phyloP scores from a whole-genome alignment of 2,113 vertebrate species.

The Tringa solitaria region DNA sequence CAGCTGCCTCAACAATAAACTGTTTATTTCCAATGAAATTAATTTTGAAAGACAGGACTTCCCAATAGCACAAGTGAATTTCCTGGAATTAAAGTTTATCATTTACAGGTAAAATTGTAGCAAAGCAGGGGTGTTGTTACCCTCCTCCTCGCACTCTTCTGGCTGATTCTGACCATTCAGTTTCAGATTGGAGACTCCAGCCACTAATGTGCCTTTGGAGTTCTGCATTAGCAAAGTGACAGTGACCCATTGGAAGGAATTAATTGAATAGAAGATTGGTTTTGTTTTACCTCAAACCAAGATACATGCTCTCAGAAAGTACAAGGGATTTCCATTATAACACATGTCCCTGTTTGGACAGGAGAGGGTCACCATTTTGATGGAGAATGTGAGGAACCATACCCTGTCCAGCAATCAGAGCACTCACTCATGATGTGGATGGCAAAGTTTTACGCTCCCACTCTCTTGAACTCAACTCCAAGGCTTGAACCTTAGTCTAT shows the following conservation, averaged over 20 bases:
- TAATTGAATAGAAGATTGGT: neutral
- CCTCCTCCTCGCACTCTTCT: neutral
- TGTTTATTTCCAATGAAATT: neutral
- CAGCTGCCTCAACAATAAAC: neutral
- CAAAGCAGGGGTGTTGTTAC: neutral
- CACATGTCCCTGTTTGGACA: neutral
- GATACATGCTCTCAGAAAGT: neutral
- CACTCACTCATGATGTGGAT: neutral
- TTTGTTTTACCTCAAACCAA: too few relatives aligned
- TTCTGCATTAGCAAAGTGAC: neutral
- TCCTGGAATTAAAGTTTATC: neutral
- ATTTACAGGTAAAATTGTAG: neutral
- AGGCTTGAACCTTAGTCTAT: neutral
- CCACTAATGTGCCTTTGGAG: neutral
- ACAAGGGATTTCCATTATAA: neutral
- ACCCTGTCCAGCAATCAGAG: rapidly evolving
- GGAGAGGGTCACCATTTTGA: neutral
- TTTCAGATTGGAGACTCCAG: neutral
- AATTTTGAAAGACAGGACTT: neutral
- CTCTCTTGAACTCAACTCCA: neutral
- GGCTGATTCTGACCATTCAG: neutral
- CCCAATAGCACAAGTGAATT: neutral
- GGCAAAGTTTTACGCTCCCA: neutral
- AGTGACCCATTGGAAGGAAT: neutral
- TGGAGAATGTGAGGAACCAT: neutral